These are phyloP conservation scores for Crotalus viridis DNA, from an alignment of 2,113 vertebrate genomes.

Conservation along the genomic window DNA sequence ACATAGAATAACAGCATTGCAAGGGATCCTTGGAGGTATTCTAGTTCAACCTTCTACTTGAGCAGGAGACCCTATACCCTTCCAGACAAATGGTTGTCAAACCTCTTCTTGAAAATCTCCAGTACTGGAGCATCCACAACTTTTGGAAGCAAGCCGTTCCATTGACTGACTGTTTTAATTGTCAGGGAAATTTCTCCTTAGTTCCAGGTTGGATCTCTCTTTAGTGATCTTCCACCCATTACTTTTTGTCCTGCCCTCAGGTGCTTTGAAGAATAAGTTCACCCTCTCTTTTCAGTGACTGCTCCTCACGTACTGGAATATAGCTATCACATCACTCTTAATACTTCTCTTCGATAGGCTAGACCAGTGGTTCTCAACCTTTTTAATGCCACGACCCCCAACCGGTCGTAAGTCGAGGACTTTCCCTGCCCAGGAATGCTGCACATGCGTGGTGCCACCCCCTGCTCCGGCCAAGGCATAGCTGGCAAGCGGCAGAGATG, in stretches of 20 bases:
- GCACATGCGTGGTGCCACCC: too few species aligned
- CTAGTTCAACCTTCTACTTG: not conserved
- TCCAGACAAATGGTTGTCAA: not conserved
- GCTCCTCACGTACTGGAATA: not conserved
- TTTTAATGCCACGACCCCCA: too few species aligned
- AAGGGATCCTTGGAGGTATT: not conserved
- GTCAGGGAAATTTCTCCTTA: not conserved
- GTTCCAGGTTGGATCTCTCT: not conserved
- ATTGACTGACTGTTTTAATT: not conserved
- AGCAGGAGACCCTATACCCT: not conserved
- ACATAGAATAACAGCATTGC: not conserved
- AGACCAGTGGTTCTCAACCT: not conserved
- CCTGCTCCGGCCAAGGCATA: too few species aligned
- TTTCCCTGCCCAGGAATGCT: too few species aligned
- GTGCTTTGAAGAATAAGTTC: not conserved
- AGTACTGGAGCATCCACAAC: not conserved
- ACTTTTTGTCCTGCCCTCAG: not conserved
- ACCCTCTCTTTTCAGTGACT: not conserved
- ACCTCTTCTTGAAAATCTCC: not conserved
- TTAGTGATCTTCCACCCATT: not conserved
- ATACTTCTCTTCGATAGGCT: not conserved
- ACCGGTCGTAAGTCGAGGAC: too few species aligned
- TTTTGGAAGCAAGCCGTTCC: not conserved
- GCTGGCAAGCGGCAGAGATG: too few species aligned
- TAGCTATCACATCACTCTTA: not conserved